A percentile compares a stretch with the other conserved stretches of the same genome.
These are phyloP conservation scores for Tretioscincus oriximinensis DNA, from an alignment of 2,113 vertebrate genomes.

Conservation along the genomic window DNA sequence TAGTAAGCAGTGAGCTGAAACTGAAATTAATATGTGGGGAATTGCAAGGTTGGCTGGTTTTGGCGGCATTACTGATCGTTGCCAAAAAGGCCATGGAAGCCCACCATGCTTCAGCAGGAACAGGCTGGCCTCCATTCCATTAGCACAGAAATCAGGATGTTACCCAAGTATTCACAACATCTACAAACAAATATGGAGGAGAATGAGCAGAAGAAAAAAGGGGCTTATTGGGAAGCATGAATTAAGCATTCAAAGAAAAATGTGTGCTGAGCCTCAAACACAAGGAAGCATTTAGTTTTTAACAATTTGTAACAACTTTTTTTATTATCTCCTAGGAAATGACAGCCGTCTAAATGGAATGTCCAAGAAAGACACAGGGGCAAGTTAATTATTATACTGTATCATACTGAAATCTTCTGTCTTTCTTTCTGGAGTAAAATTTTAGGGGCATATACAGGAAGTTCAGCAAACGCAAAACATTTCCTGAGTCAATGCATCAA, in stretches of 20 bases:
- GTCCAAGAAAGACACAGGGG: slow-evolving; percentile 30
- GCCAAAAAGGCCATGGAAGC: not conserved
- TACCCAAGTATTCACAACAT: rapidly evolving
- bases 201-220: not conserved
- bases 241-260: not conserved
- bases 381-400: slow-evolving; percentile 48
- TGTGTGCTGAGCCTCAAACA: rapidly evolving
- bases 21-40: rapidly evolving
- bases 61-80: not conserved
- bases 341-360: slow-evolving; percentile 35
- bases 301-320: slow-evolving; percentile 20
- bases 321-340: slow-evolving; percentile 38
- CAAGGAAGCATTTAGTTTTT: slow-evolving; percentile 10
- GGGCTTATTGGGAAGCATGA: not conserved
- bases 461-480: too few species aligned
- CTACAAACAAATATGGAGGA: rapidly evolving
- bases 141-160: not conserved
- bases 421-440: not conserved
- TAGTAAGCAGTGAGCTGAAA: not conserved
- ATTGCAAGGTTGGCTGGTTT: rapidly evolving
- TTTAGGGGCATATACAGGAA: too few species aligned
- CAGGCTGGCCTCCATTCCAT: rapidly evolving
- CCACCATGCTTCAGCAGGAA: rapidly evolving
- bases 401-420: not conserved
- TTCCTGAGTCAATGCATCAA: not conserved